phyloP scores from a whole-genome alignment of 2,797 vertebrate genomes.

The Pelochelys cantorii region DNA sequence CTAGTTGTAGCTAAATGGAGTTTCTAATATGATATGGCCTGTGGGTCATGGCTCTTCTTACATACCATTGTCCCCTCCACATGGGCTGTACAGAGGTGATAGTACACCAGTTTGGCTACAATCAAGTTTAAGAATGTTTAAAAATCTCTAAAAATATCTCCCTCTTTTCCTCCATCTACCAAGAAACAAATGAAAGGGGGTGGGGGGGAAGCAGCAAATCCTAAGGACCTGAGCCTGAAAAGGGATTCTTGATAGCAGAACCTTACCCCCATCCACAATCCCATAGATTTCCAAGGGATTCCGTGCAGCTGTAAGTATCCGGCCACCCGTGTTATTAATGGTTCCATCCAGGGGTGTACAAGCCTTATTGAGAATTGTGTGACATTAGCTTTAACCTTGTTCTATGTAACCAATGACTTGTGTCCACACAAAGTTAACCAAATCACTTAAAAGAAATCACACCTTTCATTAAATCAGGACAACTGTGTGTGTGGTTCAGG shows the following conservation, averaged over 20 bases:
- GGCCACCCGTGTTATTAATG: neutral
- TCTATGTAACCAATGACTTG: neutral
- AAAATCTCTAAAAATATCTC: neutral
- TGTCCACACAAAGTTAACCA: neutral
- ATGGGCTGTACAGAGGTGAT: neutral
- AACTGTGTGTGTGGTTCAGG: neutral
- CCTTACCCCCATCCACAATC: neutral
- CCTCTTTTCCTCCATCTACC: neutral
- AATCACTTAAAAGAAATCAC: neutral
- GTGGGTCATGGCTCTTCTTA: neutral
- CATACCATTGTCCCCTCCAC: neutral
- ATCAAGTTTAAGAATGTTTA: neutral
- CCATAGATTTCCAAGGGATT: neutral
- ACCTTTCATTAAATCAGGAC: neutral
- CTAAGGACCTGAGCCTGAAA: neutral
- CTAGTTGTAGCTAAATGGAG: neutral
- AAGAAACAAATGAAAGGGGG: neutral
- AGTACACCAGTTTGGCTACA: neutral
- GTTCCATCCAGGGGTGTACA: neutral
- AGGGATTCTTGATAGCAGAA: neutral
- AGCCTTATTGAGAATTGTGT: neutral
- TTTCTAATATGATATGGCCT: neutral
- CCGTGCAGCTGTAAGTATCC: neutral
- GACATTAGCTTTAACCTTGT: neutral
- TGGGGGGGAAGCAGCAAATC: neutral